phyloP scores from a whole-genome alignment of 2,888 invertebrate species.

The Drosophila pegasa region DNA sequence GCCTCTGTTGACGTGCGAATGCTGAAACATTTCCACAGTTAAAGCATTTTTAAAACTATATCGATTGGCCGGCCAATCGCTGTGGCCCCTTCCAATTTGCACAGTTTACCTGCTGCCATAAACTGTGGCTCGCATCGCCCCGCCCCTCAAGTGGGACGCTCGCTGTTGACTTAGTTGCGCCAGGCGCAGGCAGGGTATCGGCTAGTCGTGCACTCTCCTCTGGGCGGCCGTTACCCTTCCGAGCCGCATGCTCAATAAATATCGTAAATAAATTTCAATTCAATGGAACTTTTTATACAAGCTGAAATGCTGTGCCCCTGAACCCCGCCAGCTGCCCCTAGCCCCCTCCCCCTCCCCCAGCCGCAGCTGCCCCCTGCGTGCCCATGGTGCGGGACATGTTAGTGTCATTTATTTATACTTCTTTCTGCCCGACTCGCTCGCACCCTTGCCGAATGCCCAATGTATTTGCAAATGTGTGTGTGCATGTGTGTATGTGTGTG shows the following conservation, averaged over 20 bases:
- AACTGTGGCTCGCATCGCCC: constrained; percentile 39
- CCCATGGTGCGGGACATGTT: constrained; percentile 5
- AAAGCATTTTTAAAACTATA: constrained; percentile 6
- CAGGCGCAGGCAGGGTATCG: constrained; percentile 25
- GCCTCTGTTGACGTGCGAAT: background rate
- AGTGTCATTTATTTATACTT: constrained; percentile 39
- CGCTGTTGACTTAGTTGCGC: constrained; percentile 37
- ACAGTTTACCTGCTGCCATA: constrained; percentile 50
- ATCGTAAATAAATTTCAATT: constrained; percentile 66
- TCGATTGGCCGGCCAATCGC: constrained; percentile 6
- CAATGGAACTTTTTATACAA: constrained; percentile 53
- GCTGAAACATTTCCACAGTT: background rate
- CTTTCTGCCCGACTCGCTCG: constrained; percentile 6
- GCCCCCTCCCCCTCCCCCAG: background rate
- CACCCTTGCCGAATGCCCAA: constrained; percentile 12
- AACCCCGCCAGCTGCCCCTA: background rate
- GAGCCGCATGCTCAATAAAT: constrained; percentile 55
- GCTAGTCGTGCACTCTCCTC: constrained; percentile 10
- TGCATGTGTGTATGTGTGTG: constrained; percentile 2
- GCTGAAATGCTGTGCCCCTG: constrained; percentile 26
- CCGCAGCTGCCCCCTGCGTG: no score
- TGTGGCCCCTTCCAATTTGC: background rate
- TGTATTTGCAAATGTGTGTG: background rate
- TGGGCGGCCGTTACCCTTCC: constrained; percentile 1
- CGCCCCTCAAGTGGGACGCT: constrained; percentile 7